These are phyloP conservation scores for Danio tinwini DNA, from an alignment of 2,797 vertebrate genomes.

Conservation along the genomic window DNA sequence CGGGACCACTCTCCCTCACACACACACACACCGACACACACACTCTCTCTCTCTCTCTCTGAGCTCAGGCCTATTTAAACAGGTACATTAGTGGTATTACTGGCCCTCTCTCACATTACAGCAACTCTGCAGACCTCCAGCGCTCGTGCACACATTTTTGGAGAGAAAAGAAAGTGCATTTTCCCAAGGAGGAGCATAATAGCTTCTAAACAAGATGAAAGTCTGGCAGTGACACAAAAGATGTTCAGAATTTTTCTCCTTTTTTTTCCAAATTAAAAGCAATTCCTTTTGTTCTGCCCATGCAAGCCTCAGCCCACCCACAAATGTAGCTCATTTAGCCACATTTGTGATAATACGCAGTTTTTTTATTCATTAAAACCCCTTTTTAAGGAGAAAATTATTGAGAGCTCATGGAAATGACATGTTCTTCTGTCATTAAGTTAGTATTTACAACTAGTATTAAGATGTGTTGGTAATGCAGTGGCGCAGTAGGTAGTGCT, in stretches of 20 bases:
- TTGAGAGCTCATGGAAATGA: slow-evolving; percentile 41
- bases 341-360: slow-evolving; percentile 70
- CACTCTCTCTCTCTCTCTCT: too few relatives aligned
- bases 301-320: slow-evolving; percentile 59
- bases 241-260: slow-evolving; percentile 57
- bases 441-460: too few relatives aligned
- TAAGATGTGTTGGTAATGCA: too few relatives aligned
- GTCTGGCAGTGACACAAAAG: slow-evolving; percentile 65
- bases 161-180: slow-evolving; percentile 65
- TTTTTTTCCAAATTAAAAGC: slow-evolving; percentile 61
- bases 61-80: slow-evolving; percentile 34
- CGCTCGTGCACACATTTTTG: slow-evolving; percentile 63
- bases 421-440: too few relatives aligned
- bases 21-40: neutral
- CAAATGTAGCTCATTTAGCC: slow-evolving; percentile 66
- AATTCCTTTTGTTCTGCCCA: slow-evolving; percentile 65
- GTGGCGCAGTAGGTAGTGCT: too few relatives aligned
- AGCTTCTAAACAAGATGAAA: slow-evolving; percentile 67
- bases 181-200: slow-evolving; percentile 62
- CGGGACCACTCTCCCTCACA: slow-evolving; percentile 50
- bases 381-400: slow-evolving; percentile 53
- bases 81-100: slow-evolving; percentile 47
- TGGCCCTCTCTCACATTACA: slow-evolving; percentile 65
- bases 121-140: slow-evolving; percentile 65
- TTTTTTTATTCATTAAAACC: slow-evolving; percentile 31